Evolutionary conservation across 2,888 invertebrate genomes (phyloP), one percentile per base, ranked within the genome.

Genomic region (Nephrocerus scutellatus): DNA sequence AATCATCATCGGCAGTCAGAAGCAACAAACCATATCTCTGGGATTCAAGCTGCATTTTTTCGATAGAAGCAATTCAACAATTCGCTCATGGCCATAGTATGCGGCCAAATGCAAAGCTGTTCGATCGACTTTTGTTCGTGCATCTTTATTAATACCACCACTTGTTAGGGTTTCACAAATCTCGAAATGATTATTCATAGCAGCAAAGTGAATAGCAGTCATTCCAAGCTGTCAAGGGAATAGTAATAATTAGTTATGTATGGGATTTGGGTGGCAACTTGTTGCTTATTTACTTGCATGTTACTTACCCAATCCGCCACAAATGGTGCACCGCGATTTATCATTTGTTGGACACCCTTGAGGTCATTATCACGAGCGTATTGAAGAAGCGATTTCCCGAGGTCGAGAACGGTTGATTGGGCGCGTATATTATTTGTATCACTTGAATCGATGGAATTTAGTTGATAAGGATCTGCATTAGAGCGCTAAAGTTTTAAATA

Each of bases 31-130:
- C 82, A 87, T 81, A 67, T 89, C 88, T 59, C 72, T 74, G 26
- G 82, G 76, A 59, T 88, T 81, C 1, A 84, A 74, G 51, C 83
- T 80, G 25, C 84, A 82, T 23, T 80, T 79, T 56, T 80, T 74
- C 34, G 72, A 72, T 8, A 88, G 59, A 20, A 89, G 68, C 23
- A 84, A 68, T 52, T 79, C 74, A 8, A 83, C 84, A 52, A 89
- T 82, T 44, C 74, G 72, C 39, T 77, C 70, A 67, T 91, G 84
- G 0, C 92, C 93, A 55, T 84, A 86, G 60, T 80, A 82, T 3
- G 86, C 82, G 22, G 92, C 92, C 62, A 90, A 76, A 70, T 95
- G 93, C 49, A 95, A 70, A 20, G 93, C 87, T 14, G 93, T 92
- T 56, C 89, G 77, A 62, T 92, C 91, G 3, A 90, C 88, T 74